Base-by-base conservation (phyloP, 2,888 invertebrate species). In the Ferdinandea cuprea region DNA sequence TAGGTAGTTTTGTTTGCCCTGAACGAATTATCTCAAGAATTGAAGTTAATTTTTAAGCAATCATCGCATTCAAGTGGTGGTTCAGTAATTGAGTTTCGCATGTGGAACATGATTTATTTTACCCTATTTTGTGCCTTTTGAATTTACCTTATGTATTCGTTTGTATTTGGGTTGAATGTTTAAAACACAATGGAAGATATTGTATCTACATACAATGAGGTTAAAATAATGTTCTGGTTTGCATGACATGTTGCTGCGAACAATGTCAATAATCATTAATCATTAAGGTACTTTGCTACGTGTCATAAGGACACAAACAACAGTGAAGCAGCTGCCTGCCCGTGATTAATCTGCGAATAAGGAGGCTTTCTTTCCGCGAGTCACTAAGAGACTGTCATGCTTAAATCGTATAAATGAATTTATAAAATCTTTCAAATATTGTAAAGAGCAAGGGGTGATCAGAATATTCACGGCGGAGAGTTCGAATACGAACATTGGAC, bases 11-110 rank as follows among this genome's bases (percentile, higher is more conserved):
- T 59, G 61, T 35, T 61, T 65, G 59, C 59, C 77, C 78, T 58
- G 83, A 83, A 83, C 81, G 81, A 83, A 83, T 72, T 73, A 78
- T 68, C 68, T 78, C 72, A 72, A 68, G 48, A 72, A 63, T 68
- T 73, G 68, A 56, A 83, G 83, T 83, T 83, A 83, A 83, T 83
- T 83, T 83, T 68, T 63, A 56, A 78, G 66, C 77, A 73, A 83
- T 83, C 83, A 63, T 73, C 61, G 35, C 48, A 48, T 63, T 65
- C 59, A 69, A 80, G 80, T 69, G 69, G 44, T 58, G 48, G 30
- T 63, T 63, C 50, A 44, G 21, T 30, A 46, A 58, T 15, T 32
- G 59, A 19, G 56, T 42, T 15, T 7, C 4, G 37, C n/a, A 54
- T 40, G 54, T 61, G 30, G 28, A 63, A 40, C 69, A 63, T 48